Evolutionary conservation across 2,888 invertebrate species (phyloP).

Genomic region (Stenchaetothrips biformis): DNA sequence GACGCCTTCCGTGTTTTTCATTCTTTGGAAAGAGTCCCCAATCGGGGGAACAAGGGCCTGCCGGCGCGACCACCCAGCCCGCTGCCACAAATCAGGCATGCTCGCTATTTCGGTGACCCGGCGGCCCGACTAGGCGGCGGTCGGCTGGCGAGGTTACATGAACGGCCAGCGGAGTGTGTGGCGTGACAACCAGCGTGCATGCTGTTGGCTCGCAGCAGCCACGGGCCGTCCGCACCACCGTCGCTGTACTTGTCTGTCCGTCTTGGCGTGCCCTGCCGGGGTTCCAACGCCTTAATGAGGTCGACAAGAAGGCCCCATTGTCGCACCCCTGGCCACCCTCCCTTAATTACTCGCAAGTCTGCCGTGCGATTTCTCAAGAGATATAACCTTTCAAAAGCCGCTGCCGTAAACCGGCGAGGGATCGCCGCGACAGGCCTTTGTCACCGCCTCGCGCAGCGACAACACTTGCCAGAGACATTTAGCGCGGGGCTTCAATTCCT

Average conservation of each 20-base stretch:
- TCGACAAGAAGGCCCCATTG: not conserved
- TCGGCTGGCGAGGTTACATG: not conserved
- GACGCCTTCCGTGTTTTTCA: not conserved
- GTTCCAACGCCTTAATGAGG: slow-evolving; percentile 8
- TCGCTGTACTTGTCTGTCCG: too few relatives aligned
- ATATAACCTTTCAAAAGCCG: not conserved
- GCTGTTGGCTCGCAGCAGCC: too few relatives aligned
- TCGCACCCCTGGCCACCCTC: not conserved
- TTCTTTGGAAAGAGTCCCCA: slow-evolving; percentile 10
- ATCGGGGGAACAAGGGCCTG: not conserved
- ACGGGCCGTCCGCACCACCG: too few relatives aligned
- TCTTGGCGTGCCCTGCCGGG: too few relatives aligned
- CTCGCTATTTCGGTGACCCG: not conserved
- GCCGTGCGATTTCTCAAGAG: not conserved
- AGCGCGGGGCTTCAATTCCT: too few relatives aligned
- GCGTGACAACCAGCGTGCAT: too few relatives aligned
- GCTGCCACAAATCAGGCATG: not conserved
- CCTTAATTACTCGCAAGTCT: not conserved
- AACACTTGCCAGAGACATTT: not conserved
- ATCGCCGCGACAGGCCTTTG: not conserved
- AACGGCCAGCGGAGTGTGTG: too few relatives aligned
- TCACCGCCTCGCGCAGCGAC: not conserved
- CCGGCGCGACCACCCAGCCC: not conserved
- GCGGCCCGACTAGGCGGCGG: not conserved
- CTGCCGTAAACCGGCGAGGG: not conserved